Conservation (phyloP, 2,797 vertebrate species). For the Channallabes apus region DNA sequence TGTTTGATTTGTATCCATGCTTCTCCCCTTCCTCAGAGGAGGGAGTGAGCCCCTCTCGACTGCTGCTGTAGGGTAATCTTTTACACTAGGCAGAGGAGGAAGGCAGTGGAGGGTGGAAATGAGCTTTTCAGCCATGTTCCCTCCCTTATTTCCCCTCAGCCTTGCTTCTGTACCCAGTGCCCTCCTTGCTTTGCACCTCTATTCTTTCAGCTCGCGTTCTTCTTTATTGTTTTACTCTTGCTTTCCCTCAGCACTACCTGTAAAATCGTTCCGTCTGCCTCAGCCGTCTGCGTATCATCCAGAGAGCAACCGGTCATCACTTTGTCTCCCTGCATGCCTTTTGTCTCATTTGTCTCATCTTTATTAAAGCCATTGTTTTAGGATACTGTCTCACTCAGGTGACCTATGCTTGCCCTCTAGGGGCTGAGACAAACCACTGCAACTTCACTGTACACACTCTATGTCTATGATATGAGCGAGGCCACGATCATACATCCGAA, state of each 20-base stretch:
- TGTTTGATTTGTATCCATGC: conserved; percentile 36
- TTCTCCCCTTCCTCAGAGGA: conserved; percentile 29
- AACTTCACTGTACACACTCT: conserved; percentile 37
- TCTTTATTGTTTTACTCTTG: conserved; percentile 54
- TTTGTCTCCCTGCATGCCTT: conserved; percentile 37
- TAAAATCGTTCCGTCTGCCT: conserved; percentile 52
- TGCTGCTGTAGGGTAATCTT: conserved; percentile 81
- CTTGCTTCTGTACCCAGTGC: conserved; percentile 60
- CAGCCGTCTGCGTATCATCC: conserved; percentile 15
- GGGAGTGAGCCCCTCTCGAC: conserved; percentile 41
- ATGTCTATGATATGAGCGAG: conserved; percentile 32
- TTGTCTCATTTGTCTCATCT: conserved; percentile 52
- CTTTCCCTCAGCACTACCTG: conserved; percentile 59
- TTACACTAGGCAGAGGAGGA: conserved; percentile 80
- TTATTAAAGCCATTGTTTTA: conserved; percentile 49
- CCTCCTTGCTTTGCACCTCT: conserved; percentile 53
- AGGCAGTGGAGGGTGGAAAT: conserved; percentile 82
- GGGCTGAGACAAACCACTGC: conserved; percentile 60
- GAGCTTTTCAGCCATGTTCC: conserved; percentile 76
- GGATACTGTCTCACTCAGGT: conserved; percentile 51
- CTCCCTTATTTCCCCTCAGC: conserved; percentile 60
- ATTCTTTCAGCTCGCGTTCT: conserved; percentile 55
- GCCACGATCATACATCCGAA: conserved; percentile 45
- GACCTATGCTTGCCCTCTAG: conserved; percentile 61
- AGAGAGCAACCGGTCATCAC: conserved; percentile 38